These are phyloP conservation scores for Pseudococcus jackbeardsleyi DNA, from an alignment of 2,888 invertebrate genomes.

Conservation along the genomic window DNA sequence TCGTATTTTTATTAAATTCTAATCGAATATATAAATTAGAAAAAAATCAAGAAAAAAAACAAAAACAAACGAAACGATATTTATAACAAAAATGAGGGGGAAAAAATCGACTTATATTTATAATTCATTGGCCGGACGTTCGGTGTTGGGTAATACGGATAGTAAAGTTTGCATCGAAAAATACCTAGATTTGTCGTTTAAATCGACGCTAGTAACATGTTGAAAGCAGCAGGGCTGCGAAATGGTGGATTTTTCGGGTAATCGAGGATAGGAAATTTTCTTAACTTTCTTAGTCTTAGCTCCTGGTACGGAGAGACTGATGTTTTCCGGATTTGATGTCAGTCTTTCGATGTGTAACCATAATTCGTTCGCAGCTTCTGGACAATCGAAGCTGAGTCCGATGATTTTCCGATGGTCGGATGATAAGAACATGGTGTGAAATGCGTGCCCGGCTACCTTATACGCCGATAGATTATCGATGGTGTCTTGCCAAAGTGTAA, in stretches of 20 bases:
- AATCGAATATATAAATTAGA: conserved; percentile 27
- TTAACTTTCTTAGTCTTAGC: conserved; percentile 73
- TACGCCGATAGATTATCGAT: conserved; percentile 85
- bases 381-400: conserved; percentile 85
- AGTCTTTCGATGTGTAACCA: conserved; percentile 79
- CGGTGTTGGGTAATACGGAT: conserved; percentile 68
- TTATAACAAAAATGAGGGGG: not conserved
- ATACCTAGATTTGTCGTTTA: conserved; percentile 77
- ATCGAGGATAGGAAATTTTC: conserved; percentile 74
- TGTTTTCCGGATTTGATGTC: conserved; percentile 83
- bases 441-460: conserved; percentile 77
- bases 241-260: conserved; percentile 85
- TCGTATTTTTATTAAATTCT: conserved; percentile 30
- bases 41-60: conserved; percentile 10
- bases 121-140: conserved; percentile 58
- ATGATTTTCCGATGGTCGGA: conserved; percentile 82
- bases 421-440: conserved; percentile 86
- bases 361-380: conserved; percentile 80
- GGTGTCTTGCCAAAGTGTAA: conserved; percentile 85
- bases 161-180: conserved; percentile 79
- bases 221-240: conserved; percentile 88
- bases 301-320: conserved; percentile 80
- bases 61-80: not conserved
- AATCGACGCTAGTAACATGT: conserved; percentile 84
- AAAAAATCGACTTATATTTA: conserved; percentile 16